Evolutionary conservation across 2,888 invertebrate genomes (phyloP).

Genomic region (Cecidostiba fungosa): DNA sequence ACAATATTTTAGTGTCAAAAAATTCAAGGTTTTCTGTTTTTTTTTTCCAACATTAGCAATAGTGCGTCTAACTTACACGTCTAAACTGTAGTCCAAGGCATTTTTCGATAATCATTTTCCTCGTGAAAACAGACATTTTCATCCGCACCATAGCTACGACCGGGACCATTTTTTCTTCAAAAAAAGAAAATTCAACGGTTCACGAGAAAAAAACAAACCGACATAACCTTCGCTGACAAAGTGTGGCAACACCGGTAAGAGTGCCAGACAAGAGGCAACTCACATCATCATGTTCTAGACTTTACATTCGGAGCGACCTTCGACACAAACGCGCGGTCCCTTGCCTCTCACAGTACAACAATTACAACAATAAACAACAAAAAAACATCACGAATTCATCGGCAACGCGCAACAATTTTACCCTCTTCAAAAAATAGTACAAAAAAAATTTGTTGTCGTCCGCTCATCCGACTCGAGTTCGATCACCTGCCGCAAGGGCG

Average conservation of each 20-base stretch:
- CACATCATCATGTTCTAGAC: background rate
- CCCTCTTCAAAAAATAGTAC: background rate
- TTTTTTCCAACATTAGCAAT: background rate
- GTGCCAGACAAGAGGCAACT: background rate
- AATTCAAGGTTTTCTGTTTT: background rate
- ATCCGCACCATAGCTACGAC: background rate
- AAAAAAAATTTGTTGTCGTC: conserved; percentile 10
- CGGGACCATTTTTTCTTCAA: conserved; percentile 11
- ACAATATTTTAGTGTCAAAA: conserved; percentile 19
- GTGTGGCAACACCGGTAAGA: background rate
- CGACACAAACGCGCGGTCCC: background rate
- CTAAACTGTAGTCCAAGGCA: conserved; percentile 24
- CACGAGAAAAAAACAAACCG: conserved; percentile 34
- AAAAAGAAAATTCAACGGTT: conserved; percentile 46
- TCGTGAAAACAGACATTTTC: conserved; percentile 39
- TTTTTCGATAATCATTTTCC: conserved; percentile 16
- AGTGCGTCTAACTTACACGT: conserved; percentile 29
- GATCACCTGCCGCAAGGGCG: conserved; percentile 68
- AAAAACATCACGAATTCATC: background rate
- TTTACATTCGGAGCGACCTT: background rate
- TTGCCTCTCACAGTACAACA: background rate
- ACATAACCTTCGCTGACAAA: conserved; percentile 48
- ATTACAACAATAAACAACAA: background rate
- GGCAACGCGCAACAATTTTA: background rate
- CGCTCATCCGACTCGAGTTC: conserved; percentile 28